Evolutionary conservation across 2,113 vertebrate genomes (phyloP).

Genomic region (Colius striatus): DNA sequence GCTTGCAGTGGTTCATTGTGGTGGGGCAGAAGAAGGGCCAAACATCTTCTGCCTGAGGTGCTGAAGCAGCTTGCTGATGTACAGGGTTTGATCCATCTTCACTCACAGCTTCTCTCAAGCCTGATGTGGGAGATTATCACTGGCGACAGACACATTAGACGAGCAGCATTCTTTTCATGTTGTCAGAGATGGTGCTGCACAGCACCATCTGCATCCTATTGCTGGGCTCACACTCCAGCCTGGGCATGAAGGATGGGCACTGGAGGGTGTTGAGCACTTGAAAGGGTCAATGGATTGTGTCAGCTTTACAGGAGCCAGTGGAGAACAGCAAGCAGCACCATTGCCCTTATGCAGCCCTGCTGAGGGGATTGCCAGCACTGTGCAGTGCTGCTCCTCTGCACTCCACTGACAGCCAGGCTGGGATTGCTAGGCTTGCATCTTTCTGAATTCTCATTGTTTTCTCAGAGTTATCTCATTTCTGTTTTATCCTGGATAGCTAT

Average conservation of each 20-base stretch:
- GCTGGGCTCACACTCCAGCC: neutral
- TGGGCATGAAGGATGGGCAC: fast-evolving
- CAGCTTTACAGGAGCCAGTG: neutral
- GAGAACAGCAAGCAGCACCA: neutral
- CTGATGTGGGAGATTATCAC: neutral
- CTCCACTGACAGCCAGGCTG: neutral
- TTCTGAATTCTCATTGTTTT: neutral
- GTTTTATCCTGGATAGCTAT: neutral
- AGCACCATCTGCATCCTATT: neutral
- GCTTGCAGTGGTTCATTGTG: neutral
- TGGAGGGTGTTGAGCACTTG: neutral
- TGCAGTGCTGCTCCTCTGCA: neutral
- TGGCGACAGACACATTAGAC: too few species aligned
- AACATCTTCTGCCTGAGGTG: neutral
- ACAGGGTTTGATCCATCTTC: neutral
- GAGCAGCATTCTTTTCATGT: neutral
- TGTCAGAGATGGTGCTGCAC: neutral
- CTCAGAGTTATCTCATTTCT: neutral
- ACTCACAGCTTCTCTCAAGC: neutral
- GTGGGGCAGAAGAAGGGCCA: neutral
- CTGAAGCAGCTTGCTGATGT: neutral
- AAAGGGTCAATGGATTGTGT: neutral
- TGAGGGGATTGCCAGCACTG: neutral
- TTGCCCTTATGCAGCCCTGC: neutral
- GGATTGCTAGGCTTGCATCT: neutral